A percentile compares a stretch with the other conserved stretches of the same genome.
These are phyloP conservation scores for Lamprotornis superbus DNA, from an alignment of 2,113 vertebrate species.

Conservation along the genomic window DNA sequence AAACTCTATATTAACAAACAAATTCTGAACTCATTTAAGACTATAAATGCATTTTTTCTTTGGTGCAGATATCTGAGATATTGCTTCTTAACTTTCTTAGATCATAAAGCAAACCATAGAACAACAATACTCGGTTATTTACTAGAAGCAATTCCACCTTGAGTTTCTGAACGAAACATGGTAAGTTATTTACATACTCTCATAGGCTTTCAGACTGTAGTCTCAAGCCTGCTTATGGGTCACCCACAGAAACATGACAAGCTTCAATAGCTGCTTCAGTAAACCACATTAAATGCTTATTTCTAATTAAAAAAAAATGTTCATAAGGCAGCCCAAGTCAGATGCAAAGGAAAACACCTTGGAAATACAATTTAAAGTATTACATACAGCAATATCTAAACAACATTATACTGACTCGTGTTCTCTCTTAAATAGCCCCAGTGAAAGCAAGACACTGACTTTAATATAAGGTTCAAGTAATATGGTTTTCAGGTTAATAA, in stretches of 20 bases:
- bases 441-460: background rate
- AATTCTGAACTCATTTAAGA: background rate
- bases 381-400: background rate
- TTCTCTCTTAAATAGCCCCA: background rate
- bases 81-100: background rate
- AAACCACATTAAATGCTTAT: background rate
- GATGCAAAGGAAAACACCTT: background rate
- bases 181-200: background rate
- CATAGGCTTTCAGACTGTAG: background rate
- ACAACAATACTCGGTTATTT: background rate
- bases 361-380: background rate
- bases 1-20: background rate
- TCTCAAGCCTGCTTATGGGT: background rate
- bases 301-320: background rate
- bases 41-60: background rate
- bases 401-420: rapidly evolving
- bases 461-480: background rate
- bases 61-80: background rate
- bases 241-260: background rate
- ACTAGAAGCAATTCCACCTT: background rate
- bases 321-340: background rate
- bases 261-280: background rate
- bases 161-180: background rate
- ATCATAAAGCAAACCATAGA: background rate
- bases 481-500: background rate